A percentile compares a stretch with the other conserved stretches of the same genome.
Conservation (phyloP, 2,797 vertebrate genomes). For the Sparidentex hasta region DNA sequence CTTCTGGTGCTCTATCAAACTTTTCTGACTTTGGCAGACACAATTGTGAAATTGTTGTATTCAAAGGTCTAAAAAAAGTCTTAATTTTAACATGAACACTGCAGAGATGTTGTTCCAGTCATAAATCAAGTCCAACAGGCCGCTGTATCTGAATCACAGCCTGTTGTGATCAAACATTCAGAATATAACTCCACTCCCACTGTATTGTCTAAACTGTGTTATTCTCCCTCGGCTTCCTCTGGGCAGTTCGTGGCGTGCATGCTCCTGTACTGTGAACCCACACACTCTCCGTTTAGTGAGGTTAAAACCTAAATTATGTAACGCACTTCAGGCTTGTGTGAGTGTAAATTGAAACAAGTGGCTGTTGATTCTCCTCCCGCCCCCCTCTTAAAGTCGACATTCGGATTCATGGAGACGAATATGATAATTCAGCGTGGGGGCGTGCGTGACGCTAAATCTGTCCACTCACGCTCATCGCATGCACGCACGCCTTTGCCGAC, state of each 20-base stretch:
- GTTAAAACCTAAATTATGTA: constrained; percentile 34
- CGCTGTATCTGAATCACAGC: neutral
- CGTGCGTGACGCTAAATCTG: constrained; percentile 31
- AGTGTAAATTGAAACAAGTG: constrained; percentile 49
- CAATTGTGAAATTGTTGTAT: neutral
- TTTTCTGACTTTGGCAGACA: neutral
- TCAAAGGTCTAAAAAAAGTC: neutral
- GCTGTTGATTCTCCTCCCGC: constrained; percentile 39
- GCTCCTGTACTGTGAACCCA: constrained; percentile 16
- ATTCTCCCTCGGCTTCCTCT: neutral
- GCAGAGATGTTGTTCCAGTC: neutral
- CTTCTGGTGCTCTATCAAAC: neutral
- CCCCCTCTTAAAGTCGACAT: constrained; percentile 20
- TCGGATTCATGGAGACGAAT: constrained; percentile 45
- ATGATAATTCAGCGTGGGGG: constrained; percentile 40
- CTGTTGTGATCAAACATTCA: neutral
- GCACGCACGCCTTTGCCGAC: constrained; percentile 41
- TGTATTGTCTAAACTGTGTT: neutral
- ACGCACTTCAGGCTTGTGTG: constrained; percentile 19
- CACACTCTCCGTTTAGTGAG: neutral
- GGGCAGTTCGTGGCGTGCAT: neutral
- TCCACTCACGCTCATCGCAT: constrained; percentile 39
- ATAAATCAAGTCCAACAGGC: neutral
- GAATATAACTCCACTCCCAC: neutral
- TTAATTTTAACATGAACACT: neutral